phyloP scores from a whole-genome alignment of 2,888 invertebrate genomes.

The Spodoptera exigua region DNA sequence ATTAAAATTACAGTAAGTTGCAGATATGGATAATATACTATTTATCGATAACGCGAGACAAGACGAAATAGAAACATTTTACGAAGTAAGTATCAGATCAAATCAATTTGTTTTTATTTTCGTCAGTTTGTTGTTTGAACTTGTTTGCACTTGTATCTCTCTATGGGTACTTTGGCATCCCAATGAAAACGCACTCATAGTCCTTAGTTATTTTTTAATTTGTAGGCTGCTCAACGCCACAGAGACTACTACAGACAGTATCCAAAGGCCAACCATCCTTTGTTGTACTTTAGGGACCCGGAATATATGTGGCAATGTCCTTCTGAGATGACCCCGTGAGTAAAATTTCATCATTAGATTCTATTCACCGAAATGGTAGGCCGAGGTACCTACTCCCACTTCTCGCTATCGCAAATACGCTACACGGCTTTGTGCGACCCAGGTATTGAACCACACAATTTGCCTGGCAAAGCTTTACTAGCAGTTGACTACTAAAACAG shows the following conservation, averaged over 20 bases:
- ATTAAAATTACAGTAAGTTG: constrained; percentile 30
- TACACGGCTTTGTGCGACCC: too few relatives aligned
- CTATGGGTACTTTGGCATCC: too few relatives aligned
- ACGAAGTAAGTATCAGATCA: constrained; percentile 69
- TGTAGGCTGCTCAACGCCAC: constrained; percentile 89
- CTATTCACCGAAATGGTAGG: too few relatives aligned
- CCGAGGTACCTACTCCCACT: too few relatives aligned
- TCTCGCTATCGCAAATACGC: too few relatives aligned
- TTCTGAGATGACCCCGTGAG: constrained; percentile 87
- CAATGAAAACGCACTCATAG: background rate
- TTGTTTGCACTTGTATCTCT: too few relatives aligned
- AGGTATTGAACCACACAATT: too few relatives aligned
- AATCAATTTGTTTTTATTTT: background rate
- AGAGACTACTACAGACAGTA: constrained; percentile 91
- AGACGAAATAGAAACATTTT: constrained; percentile 83
- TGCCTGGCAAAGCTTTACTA: too few relatives aligned
- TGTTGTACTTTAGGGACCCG: constrained; percentile 87
- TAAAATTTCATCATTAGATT: constrained; percentile 35
- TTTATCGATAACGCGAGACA: constrained; percentile 80
- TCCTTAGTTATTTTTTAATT: background rate
- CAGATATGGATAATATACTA: constrained; percentile 71
- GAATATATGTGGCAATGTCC: constrained; percentile 89
- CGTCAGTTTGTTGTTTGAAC: too few relatives aligned
- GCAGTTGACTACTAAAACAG: too few relatives aligned
- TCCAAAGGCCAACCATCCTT: constrained; percentile 88